Evolutionary conservation across 92 coral and sea anemone genomes (phyloP).

Genomic region (Paragorgia papillata): DNA sequence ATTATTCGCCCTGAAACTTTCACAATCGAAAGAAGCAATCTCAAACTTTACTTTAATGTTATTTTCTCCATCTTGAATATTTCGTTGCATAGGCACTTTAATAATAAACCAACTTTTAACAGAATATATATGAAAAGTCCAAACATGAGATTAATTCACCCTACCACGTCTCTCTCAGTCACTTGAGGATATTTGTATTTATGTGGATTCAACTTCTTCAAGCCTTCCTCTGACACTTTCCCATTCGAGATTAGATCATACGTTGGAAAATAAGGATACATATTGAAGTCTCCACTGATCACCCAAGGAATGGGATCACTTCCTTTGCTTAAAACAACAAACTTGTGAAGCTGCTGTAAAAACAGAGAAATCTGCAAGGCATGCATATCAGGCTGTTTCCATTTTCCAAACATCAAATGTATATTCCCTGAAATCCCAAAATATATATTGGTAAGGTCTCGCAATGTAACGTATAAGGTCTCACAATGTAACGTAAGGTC

Average conservation of each 20-base stretch:
- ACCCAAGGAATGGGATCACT: constrained; percentile 23
- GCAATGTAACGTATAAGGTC: no score
- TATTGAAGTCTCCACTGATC: constrained; percentile 82
- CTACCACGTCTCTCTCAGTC: neutral
- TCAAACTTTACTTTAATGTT: no score
- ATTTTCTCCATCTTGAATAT: no score
- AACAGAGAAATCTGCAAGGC: constrained; percentile 60
- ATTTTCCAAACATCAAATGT: constrained; percentile 53
- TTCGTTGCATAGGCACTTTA: no score
- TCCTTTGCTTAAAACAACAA: constrained; percentile 21
- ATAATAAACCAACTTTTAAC: no score
- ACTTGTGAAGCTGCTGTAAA: constrained; percentile 52
- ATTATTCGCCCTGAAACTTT: no score
- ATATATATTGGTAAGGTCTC: neutral
- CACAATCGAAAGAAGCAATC: no score
- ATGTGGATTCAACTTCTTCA: constrained; percentile 37
- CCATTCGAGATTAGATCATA: constrained; percentile 65
- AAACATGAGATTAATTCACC: no score
- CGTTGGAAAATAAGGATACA: constrained; percentile 71
- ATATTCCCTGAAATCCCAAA: constrained; percentile 49
- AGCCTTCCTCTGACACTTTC: constrained; percentile 49
- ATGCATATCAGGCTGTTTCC: constrained; percentile 57
- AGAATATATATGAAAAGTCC: no score
- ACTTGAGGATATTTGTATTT: constrained; percentile 41
- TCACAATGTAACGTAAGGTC: no score